Conservation (phyloP, 2,888 invertebrate genomes). For the Heliconius ismenius region DNA sequence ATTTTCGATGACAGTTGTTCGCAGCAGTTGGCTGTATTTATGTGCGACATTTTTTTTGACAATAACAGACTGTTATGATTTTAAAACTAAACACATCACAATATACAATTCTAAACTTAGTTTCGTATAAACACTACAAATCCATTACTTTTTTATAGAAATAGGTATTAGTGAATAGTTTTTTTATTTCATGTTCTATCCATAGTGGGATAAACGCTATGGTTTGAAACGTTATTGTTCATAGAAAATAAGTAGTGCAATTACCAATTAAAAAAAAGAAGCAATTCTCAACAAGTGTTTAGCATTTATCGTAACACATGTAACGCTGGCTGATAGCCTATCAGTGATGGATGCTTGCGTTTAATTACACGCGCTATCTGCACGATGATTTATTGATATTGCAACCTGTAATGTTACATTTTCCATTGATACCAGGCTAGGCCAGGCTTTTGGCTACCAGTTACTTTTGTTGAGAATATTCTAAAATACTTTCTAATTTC, state of each 20-base stretch:
- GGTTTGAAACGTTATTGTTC: background rate
- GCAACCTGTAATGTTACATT: conserved; percentile 44
- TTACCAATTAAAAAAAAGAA: conserved; percentile 1
- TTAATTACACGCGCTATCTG: conserved; percentile 72
- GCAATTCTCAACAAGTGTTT: conserved; percentile 21
- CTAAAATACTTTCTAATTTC: background rate
- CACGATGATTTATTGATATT: conserved; percentile 78
- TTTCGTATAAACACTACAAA: too few relatives aligned
- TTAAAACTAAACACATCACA: too few relatives aligned
- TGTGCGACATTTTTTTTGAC: background rate
- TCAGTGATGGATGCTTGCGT: conserved; percentile 69
- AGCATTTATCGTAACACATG: conserved; percentile 45
- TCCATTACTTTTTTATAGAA: background rate
- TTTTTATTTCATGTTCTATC: too few relatives aligned
- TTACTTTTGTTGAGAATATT: background rate
- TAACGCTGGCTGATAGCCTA: conserved; percentile 43
- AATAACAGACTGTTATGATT: too few relatives aligned
- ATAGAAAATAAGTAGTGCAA: background rate
- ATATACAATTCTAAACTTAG: too few relatives aligned
- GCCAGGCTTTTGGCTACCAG: conserved; percentile 30
- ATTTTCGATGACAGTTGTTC: background rate
- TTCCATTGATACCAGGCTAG: conserved; percentile 29
- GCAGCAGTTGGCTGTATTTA: conserved; percentile 1
- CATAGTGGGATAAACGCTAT: too few relatives aligned
- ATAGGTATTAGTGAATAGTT: background rate